Conservation (phyloP, 2,113 vertebrate genomes). For the Pycnonotus jocosus region DNA sequence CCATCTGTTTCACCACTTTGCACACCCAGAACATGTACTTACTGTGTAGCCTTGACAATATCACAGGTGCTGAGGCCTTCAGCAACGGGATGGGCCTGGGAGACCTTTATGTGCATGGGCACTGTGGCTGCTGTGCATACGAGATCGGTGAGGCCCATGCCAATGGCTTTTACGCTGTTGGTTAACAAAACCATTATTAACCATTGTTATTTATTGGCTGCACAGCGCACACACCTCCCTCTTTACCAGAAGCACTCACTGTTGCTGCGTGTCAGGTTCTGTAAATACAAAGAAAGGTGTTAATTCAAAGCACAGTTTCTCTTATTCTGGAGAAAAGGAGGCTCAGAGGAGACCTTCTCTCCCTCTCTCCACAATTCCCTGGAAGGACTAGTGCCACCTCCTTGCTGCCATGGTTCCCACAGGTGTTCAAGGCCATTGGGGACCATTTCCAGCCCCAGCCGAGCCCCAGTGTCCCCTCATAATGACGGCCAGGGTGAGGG, state of each 20-base stretch:
- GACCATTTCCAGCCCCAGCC: not conserved
- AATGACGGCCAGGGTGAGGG: rapidly evolving
- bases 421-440: not conserved
- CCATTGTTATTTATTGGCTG: rapidly evolving
- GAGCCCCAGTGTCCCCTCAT: not conserved
- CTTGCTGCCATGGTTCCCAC: not conserved
- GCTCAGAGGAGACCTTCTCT: not conserved
- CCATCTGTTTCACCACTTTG: too few species aligned
- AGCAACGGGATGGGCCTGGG: constrained; percentile 64
- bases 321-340: not conserved
- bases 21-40: too few species aligned
- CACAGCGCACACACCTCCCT: not conserved
- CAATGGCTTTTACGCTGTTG: constrained; percentile 68
- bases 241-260: rapidly evolving
- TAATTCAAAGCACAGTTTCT: not conserved
- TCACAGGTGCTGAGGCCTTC: constrained; percentile 26
- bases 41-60: too few species aligned
- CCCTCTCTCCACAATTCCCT: not conserved
- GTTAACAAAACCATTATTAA: not conserved
- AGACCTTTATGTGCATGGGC: constrained; percentile 49
- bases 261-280: rapidly evolving
- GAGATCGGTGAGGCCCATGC: constrained; percentile 72
- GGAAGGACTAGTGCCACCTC: not conserved
- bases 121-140: constrained; percentile 25
- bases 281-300: rapidly evolving